Evolutionary conservation across 2,888 invertebrate genomes (phyloP), one percentile per base, ranked within the genome.

Genomic region (Cephus rjabovi): DNA sequence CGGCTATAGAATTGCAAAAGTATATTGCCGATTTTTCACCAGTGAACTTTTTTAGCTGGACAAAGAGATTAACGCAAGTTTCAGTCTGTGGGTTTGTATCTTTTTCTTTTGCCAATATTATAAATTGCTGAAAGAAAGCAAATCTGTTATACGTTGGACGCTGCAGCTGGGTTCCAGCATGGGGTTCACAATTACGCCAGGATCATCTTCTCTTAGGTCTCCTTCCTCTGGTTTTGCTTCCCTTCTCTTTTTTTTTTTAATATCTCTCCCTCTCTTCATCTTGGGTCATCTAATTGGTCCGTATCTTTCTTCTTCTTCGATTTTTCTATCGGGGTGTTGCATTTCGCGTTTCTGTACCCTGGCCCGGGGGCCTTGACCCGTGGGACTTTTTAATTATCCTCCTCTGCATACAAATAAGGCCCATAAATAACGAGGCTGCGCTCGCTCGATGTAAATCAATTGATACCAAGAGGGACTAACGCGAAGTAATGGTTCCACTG

Each of bases 351-450:
- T 73, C 71, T n/a, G 31, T 34, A 34, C 71, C 12, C 31, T 71
- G 71, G 31, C 79, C 37, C 75, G 76, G 77, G 79, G 82, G 76
- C 84, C 86, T 86, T 86, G 84, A 84, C 83, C 86, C 82, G 71
- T 56, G 69, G 74, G 76, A 69, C 77, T 85, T 86, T 83, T 86
- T 86, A 86, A 86, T 86, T 85, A 86, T 82, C 83, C 79, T 79
- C 74, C 81, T 75, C 75, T 76, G 86, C 84, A 83, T 86, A 84
- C 86, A 81, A 85, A 86, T 83, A 83, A 83, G 81, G 75, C 74
- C 79, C 83, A 85, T 86, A 86, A 86, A 86, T 86, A 85, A 81
- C 74, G 79, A 79, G 68, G 40, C 79, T 73, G 74, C 74, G 74
- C 77, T 77, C 78, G 80, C 76, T 76, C 79, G 75, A 70, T 81